phyloP scores from a whole-genome alignment of 1,140 invertebrate species.

The Drosophila ficusphila region DNA sequence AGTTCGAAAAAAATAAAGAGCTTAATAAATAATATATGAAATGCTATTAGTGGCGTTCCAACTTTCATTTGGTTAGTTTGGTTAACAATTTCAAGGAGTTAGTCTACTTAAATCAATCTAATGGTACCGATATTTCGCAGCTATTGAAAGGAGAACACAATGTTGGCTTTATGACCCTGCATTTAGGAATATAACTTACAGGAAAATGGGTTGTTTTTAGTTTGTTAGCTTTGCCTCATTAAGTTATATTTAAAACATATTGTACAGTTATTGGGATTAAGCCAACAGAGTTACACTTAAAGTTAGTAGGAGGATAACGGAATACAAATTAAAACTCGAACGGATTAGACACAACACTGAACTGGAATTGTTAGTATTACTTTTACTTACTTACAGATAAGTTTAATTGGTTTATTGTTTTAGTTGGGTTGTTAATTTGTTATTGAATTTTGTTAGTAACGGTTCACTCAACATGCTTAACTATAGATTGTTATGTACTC shows the following conservation, averaged over 20 bases:
- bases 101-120: slow-evolving; percentile 52
- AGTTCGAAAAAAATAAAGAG: slow-evolving; percentile 16
- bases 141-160: slow-evolving; percentile 33
- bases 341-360: slow-evolving; percentile 52
- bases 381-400: slow-evolving; percentile 48
- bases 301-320: slow-evolving; percentile 27
- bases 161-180: slow-evolving; percentile 20
- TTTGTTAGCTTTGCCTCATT: slow-evolving; percentile 3
- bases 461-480: slow-evolving; percentile 73
- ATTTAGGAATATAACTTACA: neutral
- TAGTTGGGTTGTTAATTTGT: slow-evolving; percentile 32
- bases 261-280: slow-evolving; percentile 35
- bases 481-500: slow-evolving; percentile 58
- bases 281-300: slow-evolving; percentile 55
- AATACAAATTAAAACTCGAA: slow-evolving; percentile 45
- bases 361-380: slow-evolving; percentile 50
- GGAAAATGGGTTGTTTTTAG: neutral
- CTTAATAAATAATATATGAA: slow-evolving; percentile 28
- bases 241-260: slow-evolving; percentile 15
- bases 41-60: slow-evolving; percentile 29
- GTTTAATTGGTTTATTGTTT: slow-evolving; percentile 40
- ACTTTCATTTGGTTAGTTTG: slow-evolving; percentile 29
- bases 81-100: slow-evolving; percentile 38
- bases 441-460: slow-evolving; percentile 32
- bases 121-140: slow-evolving; percentile 1